phyloP scores from a whole-genome alignment of 2,113 vertebrate species.

The Romanogobio albipinnatus region DNA sequence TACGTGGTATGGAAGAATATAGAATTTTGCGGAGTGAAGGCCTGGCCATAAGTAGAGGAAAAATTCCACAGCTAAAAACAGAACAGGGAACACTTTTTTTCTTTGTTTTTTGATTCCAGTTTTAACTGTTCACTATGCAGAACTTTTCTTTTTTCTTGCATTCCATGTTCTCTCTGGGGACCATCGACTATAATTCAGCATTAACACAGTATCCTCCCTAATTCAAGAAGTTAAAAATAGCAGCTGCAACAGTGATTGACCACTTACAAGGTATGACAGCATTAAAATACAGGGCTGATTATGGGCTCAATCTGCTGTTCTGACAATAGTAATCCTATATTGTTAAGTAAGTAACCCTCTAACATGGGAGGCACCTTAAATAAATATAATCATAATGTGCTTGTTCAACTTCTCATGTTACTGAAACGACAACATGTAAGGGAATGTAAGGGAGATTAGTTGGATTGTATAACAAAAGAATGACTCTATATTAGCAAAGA shows the following conservation, averaged over 20 bases:
- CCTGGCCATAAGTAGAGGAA: neutral
- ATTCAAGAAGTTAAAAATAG: slow-evolving; percentile 12
- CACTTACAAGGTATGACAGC: neutral
- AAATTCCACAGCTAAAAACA: neutral
- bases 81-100: neutral
- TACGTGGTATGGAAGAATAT: neutral
- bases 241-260: slow-evolving; percentile 12
- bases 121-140: neutral
- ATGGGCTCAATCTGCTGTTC: neutral
- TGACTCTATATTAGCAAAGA: neutral
- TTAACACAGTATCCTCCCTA: neutral
- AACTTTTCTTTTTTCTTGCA: neutral
- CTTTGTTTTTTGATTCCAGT: neutral
- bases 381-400: neutral
- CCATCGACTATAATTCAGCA: neutral
- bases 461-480: neutral
- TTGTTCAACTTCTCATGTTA: neutral
- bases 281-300: neutral
- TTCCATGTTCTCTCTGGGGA: neutral
- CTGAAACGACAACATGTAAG: too few relatives aligned
- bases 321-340: neutral
- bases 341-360: neutral
- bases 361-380: slow-evolving; percentile 3
- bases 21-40: neutral
- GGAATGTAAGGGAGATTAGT: neutral